Base-by-base conservation (phyloP, 2,888 invertebrate species). In the Drosophila trichaetosa region DNA sequence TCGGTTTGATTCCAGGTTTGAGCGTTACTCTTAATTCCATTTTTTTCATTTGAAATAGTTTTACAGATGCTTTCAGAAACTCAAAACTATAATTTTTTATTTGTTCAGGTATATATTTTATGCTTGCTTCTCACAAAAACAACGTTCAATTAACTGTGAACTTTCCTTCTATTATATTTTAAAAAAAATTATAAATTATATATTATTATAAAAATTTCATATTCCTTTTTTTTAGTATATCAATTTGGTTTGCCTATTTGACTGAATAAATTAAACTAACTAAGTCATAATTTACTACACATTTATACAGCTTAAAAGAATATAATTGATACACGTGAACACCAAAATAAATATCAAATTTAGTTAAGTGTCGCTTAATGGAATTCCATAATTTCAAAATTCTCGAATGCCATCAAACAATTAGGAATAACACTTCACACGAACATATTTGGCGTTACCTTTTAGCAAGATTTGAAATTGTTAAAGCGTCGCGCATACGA, bases 361-460 rank as follows among this genome's bases (percentile, higher is more conserved):
- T 27, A 27, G 4, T 13, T 33, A 51, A 40, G 27, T 29, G 8
- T 53, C 21, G 36, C 21, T 4, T 21, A 51, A 65, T 29, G 38
- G 29, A 18, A 18, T 11, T 11, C 21, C 16, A 27, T 51, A 51
- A n/a, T 6, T n/a, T 5, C 5, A 16, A 29, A 64, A 40, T n/a
- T 52, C 0, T 46, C n/a, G 16, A 36, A 36, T 18, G 27, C 27
- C 31, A 36, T 59, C 33, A 59, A 69, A 16, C 27, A 53, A 34
- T 70, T 21, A 53, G 29, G 33, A 46, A 24, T 52, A 69, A 61
- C 48, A 61, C 53, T 61, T 53, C 36, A n/a, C 36, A 31, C 18
- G 18, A 62, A 36, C 61, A 34, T 24, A 36, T 60, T 60, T 60
- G 49, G 61, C 49, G 27, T 71, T 70, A 70, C 71, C 69, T 70